Percentiles rank a stretch among this genome's conserved stretches.
phyloP scores from a whole-genome alignment of 1,140 invertebrate species.

The Laodelphax striatellus region DNA sequence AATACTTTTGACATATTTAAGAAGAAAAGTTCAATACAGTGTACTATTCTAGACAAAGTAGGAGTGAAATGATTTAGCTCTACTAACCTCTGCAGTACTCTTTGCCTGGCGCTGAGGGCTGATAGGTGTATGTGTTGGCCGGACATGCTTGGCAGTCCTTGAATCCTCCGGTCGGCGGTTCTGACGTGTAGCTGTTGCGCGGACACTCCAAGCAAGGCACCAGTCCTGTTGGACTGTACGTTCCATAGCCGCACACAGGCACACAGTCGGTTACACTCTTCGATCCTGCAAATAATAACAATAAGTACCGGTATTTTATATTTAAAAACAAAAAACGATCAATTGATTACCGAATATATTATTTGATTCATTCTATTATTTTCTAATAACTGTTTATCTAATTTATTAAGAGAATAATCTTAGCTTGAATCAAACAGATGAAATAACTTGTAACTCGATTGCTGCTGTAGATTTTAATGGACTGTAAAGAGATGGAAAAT shows the following conservation, averaged over 20 bases:
- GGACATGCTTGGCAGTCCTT: conserved; percentile 91
- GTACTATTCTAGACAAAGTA: background rate
- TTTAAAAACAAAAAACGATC: too few species aligned
- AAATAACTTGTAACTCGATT: too few species aligned
- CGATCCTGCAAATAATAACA: conserved; percentile 35
- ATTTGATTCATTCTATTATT: too few species aligned
- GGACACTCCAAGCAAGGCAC: conserved; percentile 94
- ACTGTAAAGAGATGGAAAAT: too few species aligned
- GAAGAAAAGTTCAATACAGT: background rate
- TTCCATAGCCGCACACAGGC: conserved; percentile 91
- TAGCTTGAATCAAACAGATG: too few species aligned
- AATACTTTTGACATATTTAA: too few species aligned
- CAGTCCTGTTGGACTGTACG: conserved; percentile 86
- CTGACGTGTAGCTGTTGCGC: conserved; percentile 77
- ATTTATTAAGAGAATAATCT: too few species aligned
- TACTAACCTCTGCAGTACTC: conserved; percentile 63
- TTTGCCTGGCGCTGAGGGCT: conserved; percentile 73
- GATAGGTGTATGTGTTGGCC: conserved; percentile 80
- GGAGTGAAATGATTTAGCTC: background rate
- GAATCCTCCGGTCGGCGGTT: conserved; percentile 81
- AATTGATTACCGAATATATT: too few species aligned
- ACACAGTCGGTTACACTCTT: conserved; percentile 72
- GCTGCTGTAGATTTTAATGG: too few species aligned
- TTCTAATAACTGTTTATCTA: too few species aligned
- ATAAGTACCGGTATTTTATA: too few species aligned